Evolutionary conservation across 2,797 vertebrate genomes (phyloP), one percentile per base, ranked within the genome.

Genomic region (Eidolon dupreanum): DNA sequence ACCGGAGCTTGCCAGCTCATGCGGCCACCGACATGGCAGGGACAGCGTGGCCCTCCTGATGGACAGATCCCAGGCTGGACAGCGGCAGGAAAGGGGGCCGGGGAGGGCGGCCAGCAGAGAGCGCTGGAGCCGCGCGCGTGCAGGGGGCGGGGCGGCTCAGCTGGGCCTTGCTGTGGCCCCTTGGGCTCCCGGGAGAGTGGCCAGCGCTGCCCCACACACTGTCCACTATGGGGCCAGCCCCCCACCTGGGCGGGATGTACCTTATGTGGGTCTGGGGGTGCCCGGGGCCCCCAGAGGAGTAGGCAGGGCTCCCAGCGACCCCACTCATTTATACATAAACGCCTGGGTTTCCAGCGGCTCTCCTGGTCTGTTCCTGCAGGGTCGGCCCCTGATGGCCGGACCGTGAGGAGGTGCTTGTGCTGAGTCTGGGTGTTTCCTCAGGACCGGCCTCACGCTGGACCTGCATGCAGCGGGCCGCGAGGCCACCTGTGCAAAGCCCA

Each of bases 381-480:
- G 61, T 43, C 10, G 8, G 81, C 4, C n/a, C n/a, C 19, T 0
- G 19, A 38, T 1, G 11, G 8, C 31, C 0, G 0, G 31, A 5
- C 26, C 5, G 6, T 0, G 13, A 3, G 0, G 19, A 4, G 24
- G 53, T 15, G 38, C 17, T 46, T 20, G 13, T 33, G 19, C 19
- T 7, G 8, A 63, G 59, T 26, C 57, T 36, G 51, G 2, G 51
- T 53, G 10, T 16, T 7, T 6, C 19, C 46, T 53, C 16, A 0
- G 0, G 19, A 17, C 0, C 1, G 66, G 53, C 33, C 61, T 43
- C 9, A 0, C 3, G 19, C 65, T 9, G 8, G 51, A 38, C 55
- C 49, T 0, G 1, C 51, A 65, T 11, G 0, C 3, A 2, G 24
- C 0, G 7, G 10, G 20, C 11, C 12, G 13, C 8, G 20, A 77